Conservation (phyloP, 2,888 invertebrate genomes). For the Disparrhopalites patrizii region DNA sequence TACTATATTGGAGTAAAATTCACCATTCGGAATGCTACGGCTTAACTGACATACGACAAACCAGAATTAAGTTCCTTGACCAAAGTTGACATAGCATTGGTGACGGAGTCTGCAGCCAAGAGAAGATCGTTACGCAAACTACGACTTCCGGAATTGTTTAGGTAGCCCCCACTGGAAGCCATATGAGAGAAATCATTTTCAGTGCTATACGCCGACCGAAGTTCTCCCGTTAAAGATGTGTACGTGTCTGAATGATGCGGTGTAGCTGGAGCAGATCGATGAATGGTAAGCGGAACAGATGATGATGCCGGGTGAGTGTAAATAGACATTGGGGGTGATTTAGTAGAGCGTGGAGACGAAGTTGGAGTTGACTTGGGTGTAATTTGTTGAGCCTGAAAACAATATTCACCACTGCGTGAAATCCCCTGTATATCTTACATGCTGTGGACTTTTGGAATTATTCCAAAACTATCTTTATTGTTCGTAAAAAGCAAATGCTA, state of each 20-base stretch:
- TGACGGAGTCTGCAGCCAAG: slow-evolving; percentile 94
- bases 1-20: background rate
- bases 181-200: slow-evolving; percentile 33
- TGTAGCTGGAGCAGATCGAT: slow-evolving; percentile 47
- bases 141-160: slow-evolving; percentile 51
- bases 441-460: slow-evolving; percentile 6
- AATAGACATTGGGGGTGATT: slow-evolving; percentile 50
- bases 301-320: slow-evolving; percentile 36
- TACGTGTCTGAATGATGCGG: slow-evolving; percentile 45
- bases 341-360: slow-evolving; percentile 49
- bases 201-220: slow-evolving; percentile 43
- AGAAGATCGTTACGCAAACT: slow-evolving; percentile 80
- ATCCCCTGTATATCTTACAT: background rate
- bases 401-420: background rate
- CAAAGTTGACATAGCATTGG: slow-evolving; percentile 95
- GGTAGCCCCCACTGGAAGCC: slow-evolving; percentile 16
- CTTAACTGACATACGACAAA: slow-evolving; percentile 27
- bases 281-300: slow-evolving; percentile 24
- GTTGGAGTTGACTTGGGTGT: slow-evolving; percentile 49
- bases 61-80: slow-evolving; percentile 92
- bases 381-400: slow-evolving; percentile 47
- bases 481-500: slow-evolving; percentile 6
- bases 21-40: background rate
- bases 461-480: slow-evolving; percentile 12
- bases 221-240: slow-evolving; percentile 41